These are phyloP conservation scores for Sinocyclocheilus grahami DNA, from an alignment of 2,113 vertebrate species.

Conservation along the genomic window DNA sequence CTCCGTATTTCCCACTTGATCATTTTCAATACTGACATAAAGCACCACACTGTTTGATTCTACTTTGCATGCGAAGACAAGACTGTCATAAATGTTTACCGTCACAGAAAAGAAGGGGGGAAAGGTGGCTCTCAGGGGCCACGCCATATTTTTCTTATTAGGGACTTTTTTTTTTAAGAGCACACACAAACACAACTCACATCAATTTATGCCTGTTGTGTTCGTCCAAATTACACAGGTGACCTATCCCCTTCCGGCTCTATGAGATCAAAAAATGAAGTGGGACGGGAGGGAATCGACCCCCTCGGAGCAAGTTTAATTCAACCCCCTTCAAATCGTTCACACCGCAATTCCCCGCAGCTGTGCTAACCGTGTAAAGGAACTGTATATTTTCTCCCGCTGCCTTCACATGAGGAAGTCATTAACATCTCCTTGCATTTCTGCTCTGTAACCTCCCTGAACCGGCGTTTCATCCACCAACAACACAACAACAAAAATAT, in stretches of 20 bases:
- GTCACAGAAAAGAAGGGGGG: background rate
- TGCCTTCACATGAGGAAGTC: constrained; percentile 60
- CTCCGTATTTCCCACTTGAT: background rate
- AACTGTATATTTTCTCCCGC: constrained; percentile 51
- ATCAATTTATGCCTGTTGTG: constrained; percentile 59
- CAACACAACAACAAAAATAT: constrained; percentile 33
- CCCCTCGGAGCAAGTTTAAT: constrained; percentile 57
- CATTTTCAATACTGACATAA: constrained; percentile 43
- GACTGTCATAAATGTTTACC: constrained; percentile 12
- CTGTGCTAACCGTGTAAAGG: constrained; percentile 37
- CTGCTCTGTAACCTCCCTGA: constrained; percentile 39
- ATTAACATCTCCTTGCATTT: constrained; percentile 54
- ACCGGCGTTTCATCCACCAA: constrained; percentile 15
- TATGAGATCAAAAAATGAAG: constrained; percentile 53
- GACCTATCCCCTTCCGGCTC: constrained; percentile 56
- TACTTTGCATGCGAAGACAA: constrained; percentile 27
- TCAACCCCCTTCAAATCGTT: constrained; percentile 42
- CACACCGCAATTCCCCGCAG: constrained; percentile 43
- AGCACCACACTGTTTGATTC: constrained; percentile 39
- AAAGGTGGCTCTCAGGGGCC: constrained; percentile 26
- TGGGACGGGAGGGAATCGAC: constrained; percentile 44
- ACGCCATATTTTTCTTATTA: constrained; percentile 58
- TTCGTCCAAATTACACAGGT: constrained; percentile 59
- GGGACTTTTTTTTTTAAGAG: constrained; percentile 37
- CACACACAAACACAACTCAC: constrained; percentile 35